These are phyloP conservation scores for Pemphredon lugubris DNA, from an alignment of 2,888 invertebrate genomes.

Conservation along the genomic window DNA sequence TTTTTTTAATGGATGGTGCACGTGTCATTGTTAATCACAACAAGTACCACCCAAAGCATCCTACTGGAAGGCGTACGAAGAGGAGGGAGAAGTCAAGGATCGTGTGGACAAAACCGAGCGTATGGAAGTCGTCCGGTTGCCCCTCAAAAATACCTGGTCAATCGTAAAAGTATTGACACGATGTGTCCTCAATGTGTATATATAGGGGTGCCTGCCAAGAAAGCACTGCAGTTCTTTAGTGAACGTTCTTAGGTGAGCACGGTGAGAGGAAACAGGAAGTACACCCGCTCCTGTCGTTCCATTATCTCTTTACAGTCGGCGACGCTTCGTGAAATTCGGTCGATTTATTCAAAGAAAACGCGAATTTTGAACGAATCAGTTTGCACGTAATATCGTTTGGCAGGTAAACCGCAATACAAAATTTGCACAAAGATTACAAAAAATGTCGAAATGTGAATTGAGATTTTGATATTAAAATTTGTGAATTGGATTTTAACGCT, in stretches of 20 bases:
- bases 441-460: too few relatives aligned
- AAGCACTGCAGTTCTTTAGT: slow-evolving; percentile 75
- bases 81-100: slow-evolving; percentile 20
- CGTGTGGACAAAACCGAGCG: slow-evolving; percentile 37
- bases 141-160: slow-evolving; percentile 62
- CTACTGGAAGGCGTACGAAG: neutral
- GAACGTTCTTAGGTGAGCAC: slow-evolving; percentile 77
- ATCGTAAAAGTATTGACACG: slow-evolving; percentile 68
- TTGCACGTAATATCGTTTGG: too few relatives aligned
- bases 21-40: slow-evolving; percentile 11
- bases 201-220: slow-evolving; percentile 75
- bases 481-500: too few relatives aligned
- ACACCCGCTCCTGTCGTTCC: neutral
- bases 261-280: slow-evolving; percentile 3
- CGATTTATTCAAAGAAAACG: neutral
- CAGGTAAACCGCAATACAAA: too few relatives aligned
- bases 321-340: neutral
- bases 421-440: too few relatives aligned
- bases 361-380: too few relatives aligned
- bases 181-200: slow-evolving; percentile 76
- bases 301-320: too few relatives aligned
- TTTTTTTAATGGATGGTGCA: slow-evolving; percentile 22
- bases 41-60: neutral
- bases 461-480: too few relatives aligned
- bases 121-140: slow-evolving; percentile 39